Evolutionary conservation across 2,797 vertebrate species (phyloP).

Genomic region (Neomorphus geoffroyi): DNA sequence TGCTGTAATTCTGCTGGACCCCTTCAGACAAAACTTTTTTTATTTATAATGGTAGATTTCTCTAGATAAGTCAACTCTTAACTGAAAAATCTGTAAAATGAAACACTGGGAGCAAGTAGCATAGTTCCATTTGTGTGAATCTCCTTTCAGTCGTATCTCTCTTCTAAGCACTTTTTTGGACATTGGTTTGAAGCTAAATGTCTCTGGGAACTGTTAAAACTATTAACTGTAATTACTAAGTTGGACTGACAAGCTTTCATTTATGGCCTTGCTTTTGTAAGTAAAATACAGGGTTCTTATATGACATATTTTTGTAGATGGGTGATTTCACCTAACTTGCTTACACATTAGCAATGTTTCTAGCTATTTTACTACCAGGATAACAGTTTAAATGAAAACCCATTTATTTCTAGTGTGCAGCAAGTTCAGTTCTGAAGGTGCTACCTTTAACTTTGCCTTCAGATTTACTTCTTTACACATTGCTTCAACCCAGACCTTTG

Average conservation of each 20-base stretch:
- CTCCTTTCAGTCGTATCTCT: not conserved
- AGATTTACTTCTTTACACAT: not conserved
- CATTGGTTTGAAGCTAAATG: not conserved
- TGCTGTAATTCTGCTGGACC: not conserved
- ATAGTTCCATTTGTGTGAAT: not conserved
- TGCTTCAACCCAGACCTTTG: not conserved
- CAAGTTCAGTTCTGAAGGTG: not conserved
- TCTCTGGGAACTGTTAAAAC: not conserved
- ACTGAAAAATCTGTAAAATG: not conserved
- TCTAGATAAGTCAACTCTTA: not conserved
- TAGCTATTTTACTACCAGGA: not conserved
- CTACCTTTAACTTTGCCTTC: not conserved
- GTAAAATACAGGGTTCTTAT: not conserved
- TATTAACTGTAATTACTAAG: not conserved
- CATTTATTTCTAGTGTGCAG: not conserved
- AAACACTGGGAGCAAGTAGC: not conserved
- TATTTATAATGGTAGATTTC: not conserved
- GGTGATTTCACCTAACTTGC: not conserved
- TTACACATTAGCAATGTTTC: not conserved
- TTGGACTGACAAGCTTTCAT: not conserved
- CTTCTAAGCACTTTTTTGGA: not conserved
- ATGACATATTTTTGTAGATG: not conserved
- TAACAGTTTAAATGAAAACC: not conserved
- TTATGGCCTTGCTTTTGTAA: not conserved
- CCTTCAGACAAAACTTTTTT: not conserved